Evolutionary conservation across 2,797 vertebrate genomes (phyloP), one percentile per base, ranked within the genome.

Genomic region (Bovichtus diacanthus): DNA sequence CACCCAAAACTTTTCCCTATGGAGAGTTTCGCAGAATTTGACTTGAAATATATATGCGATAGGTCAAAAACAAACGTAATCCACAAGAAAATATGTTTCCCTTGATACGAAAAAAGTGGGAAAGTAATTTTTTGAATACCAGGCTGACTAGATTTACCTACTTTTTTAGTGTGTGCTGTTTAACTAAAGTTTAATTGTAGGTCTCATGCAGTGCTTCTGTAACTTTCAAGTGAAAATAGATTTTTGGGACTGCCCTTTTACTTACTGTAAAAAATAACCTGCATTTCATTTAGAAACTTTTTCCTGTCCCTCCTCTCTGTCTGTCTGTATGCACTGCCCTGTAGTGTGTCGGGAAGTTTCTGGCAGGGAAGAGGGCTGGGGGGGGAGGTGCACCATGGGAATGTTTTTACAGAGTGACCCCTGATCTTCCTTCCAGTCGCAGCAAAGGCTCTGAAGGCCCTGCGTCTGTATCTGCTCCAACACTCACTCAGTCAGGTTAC

Each of bases 391-490:
- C 89, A 82, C 82, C 89, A 93, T 95, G 95, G 93, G 94, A 95
- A 95, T 95, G 94, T 95, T 96, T 94, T 95, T 82, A 92, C 92
- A 93, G 92, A 63, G 78, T 93, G 94, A 95, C 95, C 94, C 91
- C 86, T 95, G 93, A 95, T 93, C 93, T 94, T 95, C 93, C 93
- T 94, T 95, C 93, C 90, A 94, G 93, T 93, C 73, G 51, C 82
- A 91, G 87, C 78, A 68, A 81, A 90, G 89, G 70, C 84, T 90
- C 86, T 67, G 85, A 92, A 88, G 86, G 78, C 86, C 84, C 78
- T 53, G 86, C 76, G 88, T 81, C 82, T 88, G 87, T 80, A 76
- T 90, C 82, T 87, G 66, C 76, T 82, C 88, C 41, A 70, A 87
- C 87, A 87, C 85, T 89, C 89, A 73, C 81, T 87, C 80, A 56